These are phyloP conservation scores for Lamprotornis superbus DNA, from an alignment of 2,113 vertebrate species.

Conservation along the genomic window DNA sequence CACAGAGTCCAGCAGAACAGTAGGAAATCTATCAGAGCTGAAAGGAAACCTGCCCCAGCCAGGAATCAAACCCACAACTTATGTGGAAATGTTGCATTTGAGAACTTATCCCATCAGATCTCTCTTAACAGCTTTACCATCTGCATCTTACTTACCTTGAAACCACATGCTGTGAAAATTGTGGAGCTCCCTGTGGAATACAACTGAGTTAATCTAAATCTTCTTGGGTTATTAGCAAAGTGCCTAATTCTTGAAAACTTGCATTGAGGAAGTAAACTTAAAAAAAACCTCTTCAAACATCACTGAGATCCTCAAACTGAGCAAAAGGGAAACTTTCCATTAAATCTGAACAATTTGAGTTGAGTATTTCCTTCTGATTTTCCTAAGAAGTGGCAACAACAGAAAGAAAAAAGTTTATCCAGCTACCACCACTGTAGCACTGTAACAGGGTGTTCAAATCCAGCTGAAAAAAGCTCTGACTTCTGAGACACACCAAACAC, in stretches of 20 bases:
- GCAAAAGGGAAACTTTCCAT: background rate
- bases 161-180: background rate
- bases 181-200: background rate
- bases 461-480: background rate
- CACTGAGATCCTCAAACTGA: background rate
- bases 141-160: background rate
- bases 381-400: background rate
- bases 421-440: background rate
- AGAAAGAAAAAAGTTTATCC: background rate
- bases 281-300: background rate
- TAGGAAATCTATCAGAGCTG: background rate
- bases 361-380: background rate
- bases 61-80: background rate
- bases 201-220: background rate
- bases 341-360: background rate
- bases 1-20: background rate
- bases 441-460: background rate
- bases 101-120: background rate
- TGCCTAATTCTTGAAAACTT: background rate
- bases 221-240: background rate
- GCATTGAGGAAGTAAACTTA: background rate
- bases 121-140: background rate
- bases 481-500: background rate
- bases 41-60: background rate
- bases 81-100: background rate